Evolutionary conservation across 2,888 invertebrate genomes (phyloP).

Genomic region (Melanostoma mellinum): DNA sequence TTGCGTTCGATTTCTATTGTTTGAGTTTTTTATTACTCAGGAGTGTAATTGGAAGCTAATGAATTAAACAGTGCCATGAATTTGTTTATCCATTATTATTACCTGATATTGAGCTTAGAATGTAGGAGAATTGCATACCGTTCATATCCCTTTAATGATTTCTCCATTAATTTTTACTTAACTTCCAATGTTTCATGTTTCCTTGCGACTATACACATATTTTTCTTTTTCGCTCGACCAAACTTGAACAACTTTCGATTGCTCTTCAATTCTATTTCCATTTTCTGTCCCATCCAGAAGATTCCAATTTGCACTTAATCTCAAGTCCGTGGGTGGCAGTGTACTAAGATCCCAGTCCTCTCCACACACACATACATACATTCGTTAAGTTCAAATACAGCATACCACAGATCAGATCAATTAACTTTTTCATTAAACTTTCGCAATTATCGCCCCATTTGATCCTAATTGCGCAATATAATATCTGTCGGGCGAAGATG

Average conservation of each 20-base stretch:
- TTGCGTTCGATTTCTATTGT: no score
- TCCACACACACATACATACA: conserved; percentile 19
- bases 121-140: no score
- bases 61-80: no score
- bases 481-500: conserved; percentile 48
- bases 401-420: conserved; percentile 66
- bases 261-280: conserved; percentile 33
- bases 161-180: neutral
- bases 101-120: no score
- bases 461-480: conserved; percentile 73
- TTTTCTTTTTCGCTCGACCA: conserved; percentile 6
- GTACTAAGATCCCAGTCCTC: conserved; percentile 10
- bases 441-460: conserved; percentile 72
- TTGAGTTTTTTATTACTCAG: no score
- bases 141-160: neutral
- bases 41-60: no score
- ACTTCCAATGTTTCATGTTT: conserved; percentile 1
- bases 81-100: no score
- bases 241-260: conserved; percentile 37
- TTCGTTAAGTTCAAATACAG: conserved; percentile 13
- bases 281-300: conserved; percentile 9
- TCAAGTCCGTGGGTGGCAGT: conserved; percentile 12
- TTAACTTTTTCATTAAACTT: conserved; percentile 73
- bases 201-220: neutral
- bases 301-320: conserved; percentile 42